Evolutionary conservation across 2,797 vertebrate species (phyloP), one percentile per base, ranked within the genome.

Genomic region (Trematocara caparti): DNA sequence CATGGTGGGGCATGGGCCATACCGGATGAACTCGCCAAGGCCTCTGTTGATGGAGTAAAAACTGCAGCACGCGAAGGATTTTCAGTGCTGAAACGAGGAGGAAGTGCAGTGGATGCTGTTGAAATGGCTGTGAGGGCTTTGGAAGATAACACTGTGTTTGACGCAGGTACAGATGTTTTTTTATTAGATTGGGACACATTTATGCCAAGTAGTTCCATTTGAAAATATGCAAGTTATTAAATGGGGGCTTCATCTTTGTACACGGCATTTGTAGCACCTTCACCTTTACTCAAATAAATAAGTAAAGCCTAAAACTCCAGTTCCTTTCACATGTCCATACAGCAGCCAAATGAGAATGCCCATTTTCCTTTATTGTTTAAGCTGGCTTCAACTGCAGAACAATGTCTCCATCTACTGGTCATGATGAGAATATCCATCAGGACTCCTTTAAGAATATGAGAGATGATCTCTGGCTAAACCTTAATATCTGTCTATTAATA

Each of bases 1-100:
- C 96, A 97, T 10, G 96, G 96, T 1, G 96, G 96, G 1, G 96
- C 96, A 0, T 96, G 96, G 95, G 92, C 95, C 76, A 95, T 97
- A 53, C 96, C 96, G 0, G 93, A 96, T 36, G 49, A 90, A 8
- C 82, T 95, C 83, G 90, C 92, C 21, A 50, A 93, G 53, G 89
- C 78, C 19, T 95, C 89, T 21, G 86, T 95, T 32, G 86, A 80
- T 9, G 96, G 96, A 69, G 95, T 97, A 3, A 96, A 96, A 85
- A 75, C 66, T 21, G 96, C 96, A 17, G 95, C 93, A 3, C 10
- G 66, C 6, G 78, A 81, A 21, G 96, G 95, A 1, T 92, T 88
- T 79, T 76, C 83, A 11, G 90, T 94, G 24, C 89, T 97, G 75
- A 90, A 88, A 69, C 80, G 43, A 48, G 94, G 93, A 72, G 95